Evolutionary conservation across 2,888 invertebrate genomes (phyloP), one percentile per base, ranked within the genome.

Genomic region (Argyra leucocephala): DNA sequence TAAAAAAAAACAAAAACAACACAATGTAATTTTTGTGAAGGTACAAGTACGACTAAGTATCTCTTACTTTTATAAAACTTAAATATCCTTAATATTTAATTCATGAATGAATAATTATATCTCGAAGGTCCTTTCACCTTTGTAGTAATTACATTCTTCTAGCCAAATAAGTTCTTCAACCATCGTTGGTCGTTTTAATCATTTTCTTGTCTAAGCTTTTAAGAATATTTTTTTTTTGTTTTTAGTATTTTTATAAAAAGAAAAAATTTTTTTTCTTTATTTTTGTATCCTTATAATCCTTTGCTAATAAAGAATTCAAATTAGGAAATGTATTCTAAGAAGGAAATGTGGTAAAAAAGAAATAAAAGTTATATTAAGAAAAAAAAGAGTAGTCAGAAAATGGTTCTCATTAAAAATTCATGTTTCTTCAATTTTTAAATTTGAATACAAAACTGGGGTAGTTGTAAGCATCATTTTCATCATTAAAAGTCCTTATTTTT

Each of bases 391-490:
- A 18, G 48, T 18, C 48, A 48, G 9, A 48, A 48, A 37, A 5
- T n/a, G n/a, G n/a, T n/a, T 48, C 48, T 48, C 48, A 15, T 48
- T 48, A 48, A 48, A 48, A 48, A 48, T 48, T 48, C 48, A 48
- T 48, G 48, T 15, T 12, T 48, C n/a, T 18, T 48, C 9, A 48
- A 48, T 48, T 48, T 48, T 48, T 48, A 48, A 48, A 48, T 48
- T 48, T n/a, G 18, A n/a, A n/a, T 48, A 48, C 48, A 5, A 7
- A 10, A 48, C 48, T 48, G 12, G 15, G 15, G 12, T 18, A 9
- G 37, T 48, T 48, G 1, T 3, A 48, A n/a, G 10, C 18, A 48
- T 48, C 48, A 48, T 48, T 48, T 48, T 18, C 48, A 48, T 48
- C 48, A 48, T 48, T 48, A 4, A 48, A 15, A 18, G 48, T 48